Base-by-base conservation (phyloP, 2,888 invertebrate genomes). In the Anoncus sp. region DNA sequence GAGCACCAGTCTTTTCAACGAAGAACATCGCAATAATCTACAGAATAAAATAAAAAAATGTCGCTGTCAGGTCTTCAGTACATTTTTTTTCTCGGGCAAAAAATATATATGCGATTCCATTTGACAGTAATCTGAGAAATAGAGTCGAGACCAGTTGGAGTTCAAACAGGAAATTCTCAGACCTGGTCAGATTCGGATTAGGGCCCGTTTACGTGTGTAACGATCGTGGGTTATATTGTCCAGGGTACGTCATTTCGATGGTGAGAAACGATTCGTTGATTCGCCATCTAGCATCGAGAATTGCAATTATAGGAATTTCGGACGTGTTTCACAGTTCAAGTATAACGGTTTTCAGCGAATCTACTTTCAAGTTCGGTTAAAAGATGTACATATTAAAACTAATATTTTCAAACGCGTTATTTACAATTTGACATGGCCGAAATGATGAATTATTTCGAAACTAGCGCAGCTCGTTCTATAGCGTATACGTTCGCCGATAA, bases 401-500 rank as follows among this genome's bases (percentile, higher is more conserved):
- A 3, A 16, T 45, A 3, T 16, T 9, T 16, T 18, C 14, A 22
- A 20, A 59, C 45, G 27, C 43, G 27, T 27, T 40, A 40, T 40
- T 40, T 22, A 22, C 5, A 27, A 45, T 43, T 27, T 27, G 66
- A 67, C 43, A 67, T 27, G 27, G 31, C 10, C 38, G 4, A 18
- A 49, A 49, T 70, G 12, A 59, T 47, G 5, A 27, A 27, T 59
- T 24, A 49, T 31, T 60, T 70, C 47, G 14, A 38, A 40, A 59
- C 59, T 49, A 14, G 38, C 31, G 12, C 35, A 49, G 35, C n/a
- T 60, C 27, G 14, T 59, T 20, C 6, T 14, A 16, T 10, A 10
- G 14, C 51, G 38, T n/a, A 45, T 20, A 14, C 31, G n/a, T 24
- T n/a, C 67, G n/a, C 24, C n/a, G n/a, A 10, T n/a, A 57, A 57